Conservation (phyloP, 1,140 invertebrate species). For the Heterodera schachtii region DNA sequence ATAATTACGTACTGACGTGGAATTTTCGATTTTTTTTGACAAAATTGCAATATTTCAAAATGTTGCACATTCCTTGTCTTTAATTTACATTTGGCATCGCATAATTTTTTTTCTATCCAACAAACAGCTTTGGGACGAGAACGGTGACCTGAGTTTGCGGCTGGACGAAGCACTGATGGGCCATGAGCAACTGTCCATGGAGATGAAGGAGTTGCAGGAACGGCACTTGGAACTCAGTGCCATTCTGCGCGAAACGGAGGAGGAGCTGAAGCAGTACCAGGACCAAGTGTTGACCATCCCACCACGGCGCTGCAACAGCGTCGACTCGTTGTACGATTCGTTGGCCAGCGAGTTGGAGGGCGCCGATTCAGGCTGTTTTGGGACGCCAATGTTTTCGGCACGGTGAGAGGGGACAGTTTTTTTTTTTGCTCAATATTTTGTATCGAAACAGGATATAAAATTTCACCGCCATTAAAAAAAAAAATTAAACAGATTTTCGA, state of each 20-base stretch:
- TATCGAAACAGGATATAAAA: no score
- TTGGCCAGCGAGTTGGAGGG: slow-evolving; percentile 59
- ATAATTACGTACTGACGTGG: no score
- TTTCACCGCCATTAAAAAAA: no score
- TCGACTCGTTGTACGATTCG: slow-evolving; percentile 59
- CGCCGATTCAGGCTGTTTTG: slow-evolving; percentile 54
- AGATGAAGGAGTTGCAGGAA: slow-evolving; percentile 52
- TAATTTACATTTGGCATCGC: no score
- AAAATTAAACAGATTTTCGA: no score
- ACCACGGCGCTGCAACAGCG: slow-evolving; percentile 30
- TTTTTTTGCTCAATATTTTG: background rate
- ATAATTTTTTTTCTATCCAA: background rate
- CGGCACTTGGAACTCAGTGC: slow-evolving; percentile 55
- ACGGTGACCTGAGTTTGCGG: slow-evolving; percentile 48
- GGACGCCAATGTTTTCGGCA: slow-evolving; percentile 50
- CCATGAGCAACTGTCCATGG: slow-evolving; percentile 49
- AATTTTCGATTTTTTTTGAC: no score
- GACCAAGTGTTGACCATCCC: slow-evolving; percentile 24
- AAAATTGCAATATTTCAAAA: no score
- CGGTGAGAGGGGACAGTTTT: slow-evolving; percentile 3
- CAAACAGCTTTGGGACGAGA: slow-evolving; percentile 42
- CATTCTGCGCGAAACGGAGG: slow-evolving; percentile 56
- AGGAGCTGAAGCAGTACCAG: slow-evolving; percentile 47
- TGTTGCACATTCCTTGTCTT: no score
- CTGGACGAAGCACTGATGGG: slow-evolving; percentile 35